Conservation (phyloP, 2,797 vertebrate genomes). For the Fundulus diaphanus region DNA sequence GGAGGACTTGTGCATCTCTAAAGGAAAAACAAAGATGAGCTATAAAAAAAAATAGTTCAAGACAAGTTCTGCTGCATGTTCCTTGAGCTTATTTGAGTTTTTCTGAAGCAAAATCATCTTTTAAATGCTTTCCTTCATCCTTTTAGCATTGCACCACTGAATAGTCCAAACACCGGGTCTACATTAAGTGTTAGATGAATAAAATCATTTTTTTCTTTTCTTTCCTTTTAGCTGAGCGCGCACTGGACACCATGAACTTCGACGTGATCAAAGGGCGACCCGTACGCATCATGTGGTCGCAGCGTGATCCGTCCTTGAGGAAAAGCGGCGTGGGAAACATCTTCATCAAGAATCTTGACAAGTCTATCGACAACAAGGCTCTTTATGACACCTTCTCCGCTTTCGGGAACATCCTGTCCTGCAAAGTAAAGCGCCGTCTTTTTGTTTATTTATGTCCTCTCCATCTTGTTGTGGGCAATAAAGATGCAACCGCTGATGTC, state of each 20-base stretch:
- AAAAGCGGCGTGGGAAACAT: constrained; percentile 99
- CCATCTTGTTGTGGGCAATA: neutral
- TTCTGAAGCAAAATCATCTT: neutral
- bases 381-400: constrained; percentile 98
- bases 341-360: constrained; percentile 99
- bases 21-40: neutral
- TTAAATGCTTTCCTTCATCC: neutral
- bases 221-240: constrained; percentile 87
- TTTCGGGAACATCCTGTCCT: constrained; percentile 98
- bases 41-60: neutral
- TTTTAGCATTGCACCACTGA: neutral
- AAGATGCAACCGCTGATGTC: neutral
- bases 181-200: neutral
- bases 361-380: constrained; percentile 99
- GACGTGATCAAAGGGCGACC: constrained; percentile 98
- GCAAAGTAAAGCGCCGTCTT: constrained; percentile 86
- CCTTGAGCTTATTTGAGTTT: neutral
- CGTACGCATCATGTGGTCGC: constrained; percentile 99
- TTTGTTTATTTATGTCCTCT: neutral
- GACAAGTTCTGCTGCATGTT: neutral
- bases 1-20: neutral
- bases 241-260: constrained; percentile 99
- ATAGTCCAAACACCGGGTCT: neutral
- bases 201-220: neutral
- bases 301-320: constrained; percentile 96